Conservation (phyloP, 2,113 vertebrate genomes). For the Eurypyga helias region DNA sequence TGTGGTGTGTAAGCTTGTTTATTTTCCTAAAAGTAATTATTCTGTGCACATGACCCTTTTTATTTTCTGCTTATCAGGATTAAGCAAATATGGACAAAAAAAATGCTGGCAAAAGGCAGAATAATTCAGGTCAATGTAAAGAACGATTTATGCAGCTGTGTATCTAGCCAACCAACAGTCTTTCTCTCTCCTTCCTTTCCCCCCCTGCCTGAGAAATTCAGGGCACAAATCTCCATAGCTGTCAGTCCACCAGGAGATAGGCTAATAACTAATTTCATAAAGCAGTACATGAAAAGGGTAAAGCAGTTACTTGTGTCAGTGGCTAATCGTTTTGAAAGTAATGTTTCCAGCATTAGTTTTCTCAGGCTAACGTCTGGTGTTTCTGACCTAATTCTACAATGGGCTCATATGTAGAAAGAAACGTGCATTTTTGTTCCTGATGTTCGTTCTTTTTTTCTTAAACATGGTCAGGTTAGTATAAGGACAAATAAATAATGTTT, state of each 20-base stretch:
- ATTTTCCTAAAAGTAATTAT: slow-evolving; percentile 44
- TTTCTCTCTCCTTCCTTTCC: neutral
- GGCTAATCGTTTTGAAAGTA: neutral
- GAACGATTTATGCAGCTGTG: slow-evolving; percentile 26
- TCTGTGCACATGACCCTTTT: neutral
- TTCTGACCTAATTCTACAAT: slow-evolving; percentile 1
- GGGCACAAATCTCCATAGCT: slow-evolving; percentile 40
- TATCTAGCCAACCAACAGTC: slow-evolving; percentile 43
- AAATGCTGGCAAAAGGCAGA: slow-evolving; percentile 51
- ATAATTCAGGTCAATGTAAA: slow-evolving; percentile 67
- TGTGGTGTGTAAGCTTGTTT: neutral
- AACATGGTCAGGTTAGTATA: neutral
- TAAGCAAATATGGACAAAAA: slow-evolving; percentile 65
- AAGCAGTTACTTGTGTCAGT: slow-evolving; percentile 27
- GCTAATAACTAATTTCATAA: slow-evolving; percentile 31
- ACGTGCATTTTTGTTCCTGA: neutral
- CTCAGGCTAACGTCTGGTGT: neutral
- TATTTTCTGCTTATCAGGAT: slow-evolving; percentile 25
- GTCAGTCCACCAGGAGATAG: neutral
- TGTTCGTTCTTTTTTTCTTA: neutral
- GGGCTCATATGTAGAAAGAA: neutral
- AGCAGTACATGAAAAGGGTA: slow-evolving; percentile 7
- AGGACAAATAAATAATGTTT: neutral
- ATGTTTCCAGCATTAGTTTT: neutral
- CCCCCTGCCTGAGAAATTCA: slow-evolving; percentile 37